A percentile compares a stretch with the other conserved stretches of the same genome.
These are phyloP conservation scores for Byasa hedistus DNA, from an alignment of 2,888 invertebrate species.

Conservation along the genomic window DNA sequence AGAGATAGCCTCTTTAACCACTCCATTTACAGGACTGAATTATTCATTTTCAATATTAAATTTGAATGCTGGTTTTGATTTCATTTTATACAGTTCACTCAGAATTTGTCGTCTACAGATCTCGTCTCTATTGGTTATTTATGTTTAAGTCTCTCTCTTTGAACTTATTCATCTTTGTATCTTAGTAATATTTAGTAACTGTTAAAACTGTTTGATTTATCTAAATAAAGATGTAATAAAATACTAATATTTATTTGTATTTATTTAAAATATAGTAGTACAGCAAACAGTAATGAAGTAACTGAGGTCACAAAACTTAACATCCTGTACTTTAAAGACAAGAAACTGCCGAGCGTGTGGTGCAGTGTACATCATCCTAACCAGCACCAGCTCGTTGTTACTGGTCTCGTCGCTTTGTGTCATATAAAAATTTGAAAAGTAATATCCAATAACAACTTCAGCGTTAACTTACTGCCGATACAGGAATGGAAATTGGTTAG, in stretches of 20 bases:
- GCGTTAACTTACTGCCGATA: background rate
- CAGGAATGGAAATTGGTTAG: background rate
- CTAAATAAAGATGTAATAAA: too few species aligned
- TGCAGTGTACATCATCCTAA: too few species aligned
- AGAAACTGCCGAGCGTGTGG: too few species aligned
- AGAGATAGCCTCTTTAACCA: slow-evolving; percentile 24
- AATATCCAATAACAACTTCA: background rate
- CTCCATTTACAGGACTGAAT: slow-evolving; percentile 25
- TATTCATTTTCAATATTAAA: slow-evolving; percentile 23
- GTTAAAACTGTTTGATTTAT: too few species aligned
- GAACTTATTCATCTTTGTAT: background rate
- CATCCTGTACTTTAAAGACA: too few species aligned
- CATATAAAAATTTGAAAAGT: background rate
- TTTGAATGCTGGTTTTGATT: slow-evolving; percentile 21
- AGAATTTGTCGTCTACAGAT: background rate
- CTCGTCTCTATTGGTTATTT: background rate
- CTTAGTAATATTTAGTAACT: too few species aligned
- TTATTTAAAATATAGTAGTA: too few species aligned
- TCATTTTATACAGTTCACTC: slow-evolving; percentile 1
- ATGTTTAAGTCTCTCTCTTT: background rate
- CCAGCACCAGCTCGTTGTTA: too few species aligned
- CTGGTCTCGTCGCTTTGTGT: too few species aligned
- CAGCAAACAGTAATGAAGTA: too few species aligned
- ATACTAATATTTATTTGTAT: too few species aligned
- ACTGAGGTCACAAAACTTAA: too few species aligned